Evolutionary conservation across 2,113 vertebrate species (phyloP).

Genomic region (Ranitomeya imitator): DNA sequence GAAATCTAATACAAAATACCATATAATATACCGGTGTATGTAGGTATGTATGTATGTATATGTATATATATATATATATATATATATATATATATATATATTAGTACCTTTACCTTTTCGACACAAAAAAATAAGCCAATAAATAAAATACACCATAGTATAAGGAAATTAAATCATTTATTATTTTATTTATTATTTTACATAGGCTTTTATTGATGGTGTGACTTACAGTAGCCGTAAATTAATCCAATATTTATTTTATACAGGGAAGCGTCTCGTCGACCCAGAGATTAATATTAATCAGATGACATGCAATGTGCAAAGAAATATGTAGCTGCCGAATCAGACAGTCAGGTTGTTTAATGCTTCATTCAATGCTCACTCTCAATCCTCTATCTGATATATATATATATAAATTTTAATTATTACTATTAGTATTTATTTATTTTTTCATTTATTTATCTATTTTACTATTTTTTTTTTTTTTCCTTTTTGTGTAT

Average conservation of each 20-base stretch:
- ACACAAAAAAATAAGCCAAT: too few species aligned
- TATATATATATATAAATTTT: not conserved
- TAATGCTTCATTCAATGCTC: slow-evolving; percentile 24
- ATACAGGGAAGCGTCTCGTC: not conserved
- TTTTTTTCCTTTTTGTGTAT: not conserved
- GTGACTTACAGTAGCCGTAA: slow-evolving; percentile 6
- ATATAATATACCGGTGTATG: too few species aligned
- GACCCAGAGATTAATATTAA: slow-evolving; percentile 35
- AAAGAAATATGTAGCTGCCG: slow-evolving; percentile 4
- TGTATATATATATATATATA: too few species aligned
- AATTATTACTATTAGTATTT: too few species aligned
- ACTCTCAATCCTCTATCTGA: not conserved
- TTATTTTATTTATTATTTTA: too few species aligned
- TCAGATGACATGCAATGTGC: slow-evolving; percentile 23
- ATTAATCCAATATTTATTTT: slow-evolving; percentile 36
- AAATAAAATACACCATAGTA: not conserved
- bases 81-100: too few species aligned
- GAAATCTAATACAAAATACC: too few species aligned
- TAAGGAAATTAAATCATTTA: not conserved
- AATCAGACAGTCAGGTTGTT: slow-evolving; percentile 17
- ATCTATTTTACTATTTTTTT: not conserved
- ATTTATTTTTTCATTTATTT: too few species aligned
- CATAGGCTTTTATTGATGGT: not conserved
- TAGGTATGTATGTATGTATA: too few species aligned
- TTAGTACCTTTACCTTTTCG: too few species aligned